Percentiles rank a stretch among this genome's conserved stretches.
These are phyloP conservation scores for Fissipunctia ypsillon DNA, from an alignment of 2,888 invertebrate species.

Conservation along the genomic window DNA sequence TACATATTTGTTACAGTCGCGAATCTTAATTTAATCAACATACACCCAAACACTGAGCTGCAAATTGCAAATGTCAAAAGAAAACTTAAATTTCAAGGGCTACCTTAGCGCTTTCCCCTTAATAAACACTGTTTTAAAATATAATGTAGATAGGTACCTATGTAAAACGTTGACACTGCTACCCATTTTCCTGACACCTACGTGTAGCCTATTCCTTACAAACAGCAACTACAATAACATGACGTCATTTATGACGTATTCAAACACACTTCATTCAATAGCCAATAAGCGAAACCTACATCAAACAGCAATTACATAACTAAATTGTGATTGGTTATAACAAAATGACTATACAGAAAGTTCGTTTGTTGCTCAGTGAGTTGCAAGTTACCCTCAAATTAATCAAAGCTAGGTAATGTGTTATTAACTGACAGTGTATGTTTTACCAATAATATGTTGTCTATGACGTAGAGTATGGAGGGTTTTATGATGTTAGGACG, in stretches of 20 bases:
- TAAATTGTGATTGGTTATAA: slow-evolving; percentile 39
- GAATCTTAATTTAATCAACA: too few relatives aligned
- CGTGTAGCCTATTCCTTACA: not conserved
- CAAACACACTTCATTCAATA: slow-evolving; percentile 24
- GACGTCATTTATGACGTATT: slow-evolving; percentile 36
- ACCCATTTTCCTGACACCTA: not conserved
- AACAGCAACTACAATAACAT: not conserved
- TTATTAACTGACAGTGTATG: slow-evolving; percentile 30
- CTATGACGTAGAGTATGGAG: not conserved
- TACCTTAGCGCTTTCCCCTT: too few relatives aligned
- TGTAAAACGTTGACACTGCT: not conserved
- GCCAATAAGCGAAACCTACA: slow-evolving; percentile 9
- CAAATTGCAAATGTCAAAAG: too few relatives aligned
- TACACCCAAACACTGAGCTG: too few relatives aligned
- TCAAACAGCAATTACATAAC: slow-evolving; percentile 33
- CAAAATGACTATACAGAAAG: slow-evolving; percentile 41
- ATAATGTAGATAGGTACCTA: not conserved
- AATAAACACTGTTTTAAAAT: too few relatives aligned
- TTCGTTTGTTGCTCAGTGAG: slow-evolving; percentile 39
- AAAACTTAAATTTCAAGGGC: too few relatives aligned
- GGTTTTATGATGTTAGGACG: not conserved
- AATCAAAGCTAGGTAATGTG: slow-evolving; percentile 37
- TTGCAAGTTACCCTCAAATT: slow-evolving; percentile 48
- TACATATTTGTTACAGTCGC: too few relatives aligned
- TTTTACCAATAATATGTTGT: slow-evolving; percentile 23